Evolutionary conservation across 2,888 invertebrate genomes (phyloP), one percentile per base, ranked within the genome.

Genomic region (Prosopocoilus inquinatus): DNA sequence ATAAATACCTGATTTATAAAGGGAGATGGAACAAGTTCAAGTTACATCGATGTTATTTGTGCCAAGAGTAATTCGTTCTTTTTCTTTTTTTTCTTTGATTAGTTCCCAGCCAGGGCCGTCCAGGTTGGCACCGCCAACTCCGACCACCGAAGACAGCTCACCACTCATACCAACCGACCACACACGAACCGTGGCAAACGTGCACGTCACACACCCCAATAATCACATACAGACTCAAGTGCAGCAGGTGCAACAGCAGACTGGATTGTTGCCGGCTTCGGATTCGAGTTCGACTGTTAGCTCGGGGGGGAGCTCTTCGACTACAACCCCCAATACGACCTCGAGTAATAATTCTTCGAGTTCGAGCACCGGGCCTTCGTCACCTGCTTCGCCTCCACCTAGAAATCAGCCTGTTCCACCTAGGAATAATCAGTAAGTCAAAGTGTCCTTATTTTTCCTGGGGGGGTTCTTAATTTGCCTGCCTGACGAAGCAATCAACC

Each of bases 221-320:
- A 54, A 76, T 75, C 58, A 69, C 76, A 0, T 63, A 74, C 60
- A 56, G 15, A 50, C 79, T 75, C 52, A 52, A 13, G 43, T 43
- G 3, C 53, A 75, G 74, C 48, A 75, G 75, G 58, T 49, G 70
- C 5, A 78, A 77, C 8, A 75, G 75, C 75, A 75, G 0, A 65
- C 76, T 1, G 57, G 72, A 20, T 77, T 74, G 53, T 75, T 83
- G 53, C 79, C 81, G 20, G 81, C 83, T 47, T 85, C 86, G 0
- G 89, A 89, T 64, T 86, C 89, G 0, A 86, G 87, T 69, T 87
- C 88, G 0, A 87, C 85, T 49, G 81, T 84, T 60, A 87, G 87
- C 58, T 88, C 85, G n/a, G 20, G 86, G n/a, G 86, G 86, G 60
- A 86, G 87, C 0, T 84, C 84, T 0, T 85, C 85, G 0, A 85